These are phyloP conservation scores for Zeugodacus cucurbitae DNA, from an alignment of 1,140 invertebrate species.

Conservation along the genomic window DNA sequence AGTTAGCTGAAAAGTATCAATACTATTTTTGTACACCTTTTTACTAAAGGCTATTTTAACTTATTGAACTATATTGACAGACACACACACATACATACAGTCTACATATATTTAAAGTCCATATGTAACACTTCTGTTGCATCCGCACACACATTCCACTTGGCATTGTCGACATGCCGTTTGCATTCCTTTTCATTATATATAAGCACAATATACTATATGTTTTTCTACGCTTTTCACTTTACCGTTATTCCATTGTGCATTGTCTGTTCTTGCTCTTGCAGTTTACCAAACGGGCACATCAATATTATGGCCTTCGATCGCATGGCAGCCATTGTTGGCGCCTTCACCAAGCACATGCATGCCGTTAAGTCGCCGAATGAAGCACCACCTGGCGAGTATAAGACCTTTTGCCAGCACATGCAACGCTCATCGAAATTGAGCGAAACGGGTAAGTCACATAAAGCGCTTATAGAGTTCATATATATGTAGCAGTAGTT, in stretches of 20 bases:
- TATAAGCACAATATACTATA: too few species aligned
- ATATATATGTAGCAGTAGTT: not conserved
- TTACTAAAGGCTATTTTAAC: not conserved
- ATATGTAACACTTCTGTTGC: not conserved
- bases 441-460: constrained; percentile 56
- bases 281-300: constrained; percentile 63
- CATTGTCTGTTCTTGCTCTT: constrained; percentile 39
- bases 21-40: not conserved
- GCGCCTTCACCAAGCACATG: constrained; percentile 64
- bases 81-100: not conserved
- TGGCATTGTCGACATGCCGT: not conserved
- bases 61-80: not conserved
- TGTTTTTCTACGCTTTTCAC: not conserved
- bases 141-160: not conserved
- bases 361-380: constrained; percentile 51
- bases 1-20: not conserved
- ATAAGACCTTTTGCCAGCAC: constrained; percentile 58
- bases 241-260: not conserved
- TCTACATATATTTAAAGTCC: not conserved
- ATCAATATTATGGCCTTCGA: constrained; percentile 65
- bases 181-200: not conserved
- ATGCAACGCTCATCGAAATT: constrained; percentile 60
- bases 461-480: not conserved
- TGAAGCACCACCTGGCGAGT: constrained; percentile 55
- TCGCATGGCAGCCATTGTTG: constrained; percentile 64